A percentile compares a stretch with the other conserved stretches of the same genome.
phyloP scores from a whole-genome alignment of 2,888 invertebrate species.

The Drosophila neutralis region DNA sequence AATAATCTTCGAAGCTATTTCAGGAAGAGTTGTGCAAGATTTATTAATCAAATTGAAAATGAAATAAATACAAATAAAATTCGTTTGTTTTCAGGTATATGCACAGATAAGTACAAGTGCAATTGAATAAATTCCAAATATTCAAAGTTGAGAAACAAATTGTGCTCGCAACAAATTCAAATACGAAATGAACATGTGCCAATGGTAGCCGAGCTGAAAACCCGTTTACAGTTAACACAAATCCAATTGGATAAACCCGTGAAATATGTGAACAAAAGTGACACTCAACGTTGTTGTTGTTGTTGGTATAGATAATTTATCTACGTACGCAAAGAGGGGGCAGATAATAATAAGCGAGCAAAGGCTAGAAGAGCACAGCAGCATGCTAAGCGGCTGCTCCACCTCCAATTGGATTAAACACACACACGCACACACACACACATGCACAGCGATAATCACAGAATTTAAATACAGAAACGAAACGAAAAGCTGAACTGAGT shows the following conservation, averaged over 20 bases:
- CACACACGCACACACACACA: conserved; percentile 16
- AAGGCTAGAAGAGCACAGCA: conserved; percentile 64
- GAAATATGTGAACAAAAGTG: conserved; percentile 28
- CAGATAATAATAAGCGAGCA: conserved; percentile 16
- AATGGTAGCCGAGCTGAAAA: conserved; percentile 49
- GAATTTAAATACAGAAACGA: conserved; percentile 72
- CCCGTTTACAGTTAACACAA: conserved; percentile 65
- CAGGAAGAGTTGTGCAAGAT: too few relatives aligned
- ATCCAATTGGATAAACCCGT: conserved; percentile 73
- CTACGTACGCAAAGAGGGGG: conserved; percentile 42
- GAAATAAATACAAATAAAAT: background rate
- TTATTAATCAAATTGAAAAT: too few relatives aligned
- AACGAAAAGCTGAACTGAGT: conserved; percentile 12
- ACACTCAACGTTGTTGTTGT: conserved; percentile 44
- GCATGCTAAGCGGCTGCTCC: conserved; percentile 64
- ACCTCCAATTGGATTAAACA: conserved; percentile 77
- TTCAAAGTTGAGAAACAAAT: background rate
- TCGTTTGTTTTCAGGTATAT: background rate
- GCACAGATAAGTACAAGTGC: rapidly evolving
- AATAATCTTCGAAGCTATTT: too few relatives aligned
- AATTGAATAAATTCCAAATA: background rate
- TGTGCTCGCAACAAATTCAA: background rate
- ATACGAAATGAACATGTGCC: conserved; percentile 37
- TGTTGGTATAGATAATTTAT: conserved; percentile 35
- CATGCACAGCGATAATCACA: conserved; percentile 61